Conservation (phyloP, 2,888 invertebrate genomes). For the Himalopsyche anomala region DNA sequence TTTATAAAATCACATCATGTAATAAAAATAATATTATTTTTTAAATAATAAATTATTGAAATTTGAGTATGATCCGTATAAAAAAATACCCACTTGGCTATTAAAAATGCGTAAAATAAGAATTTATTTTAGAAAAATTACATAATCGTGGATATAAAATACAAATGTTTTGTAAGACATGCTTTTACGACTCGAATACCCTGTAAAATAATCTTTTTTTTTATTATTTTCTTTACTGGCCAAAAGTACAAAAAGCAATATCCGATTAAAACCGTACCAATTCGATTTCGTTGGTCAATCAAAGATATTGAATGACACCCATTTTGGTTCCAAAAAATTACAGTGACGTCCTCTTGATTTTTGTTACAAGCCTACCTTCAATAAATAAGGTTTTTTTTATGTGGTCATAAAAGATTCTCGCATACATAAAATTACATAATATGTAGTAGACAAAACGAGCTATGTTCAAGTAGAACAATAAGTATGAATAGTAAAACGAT, state of each 20-base stretch:
- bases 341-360: not conserved
- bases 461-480: too few relatives aligned
- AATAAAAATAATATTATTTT: not conserved
- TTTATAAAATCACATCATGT: not conserved
- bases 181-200: not conserved
- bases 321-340: not conserved
- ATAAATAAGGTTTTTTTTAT: too few relatives aligned
- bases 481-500: too few relatives aligned
- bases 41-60: too few relatives aligned
- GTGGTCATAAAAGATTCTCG: too few relatives aligned
- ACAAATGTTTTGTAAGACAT: not conserved
- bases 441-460: too few relatives aligned
- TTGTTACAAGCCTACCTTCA: not conserved
- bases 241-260: constrained; percentile 6
- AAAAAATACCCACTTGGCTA: not conserved
- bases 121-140: not conserved
- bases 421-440: too few relatives aligned
- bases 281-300: constrained; percentile 34
- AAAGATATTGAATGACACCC: constrained; percentile 16
- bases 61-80: constrained; percentile 2
- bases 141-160: not conserved
- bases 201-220: not conserved
- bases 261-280: constrained; percentile 20
- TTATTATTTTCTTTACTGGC: not conserved
- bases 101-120: constrained; percentile 2